Conservation (phyloP, 1,140 invertebrate genomes). For the Aphaenogaster floridana region DNA sequence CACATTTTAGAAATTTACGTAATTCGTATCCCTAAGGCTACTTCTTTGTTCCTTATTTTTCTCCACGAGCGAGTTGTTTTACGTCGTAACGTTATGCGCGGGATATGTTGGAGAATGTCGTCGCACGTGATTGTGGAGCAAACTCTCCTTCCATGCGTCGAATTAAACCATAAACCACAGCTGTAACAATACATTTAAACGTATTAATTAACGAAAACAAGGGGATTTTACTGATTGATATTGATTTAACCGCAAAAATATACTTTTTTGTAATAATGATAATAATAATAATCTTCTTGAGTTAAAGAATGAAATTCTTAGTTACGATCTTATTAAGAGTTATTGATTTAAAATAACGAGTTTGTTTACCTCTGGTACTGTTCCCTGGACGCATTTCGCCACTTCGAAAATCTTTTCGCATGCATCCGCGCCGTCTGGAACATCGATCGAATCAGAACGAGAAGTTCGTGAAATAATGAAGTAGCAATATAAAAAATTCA, state of each 20-base stretch:
- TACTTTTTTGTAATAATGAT: not conserved
- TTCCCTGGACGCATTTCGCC: conserved; percentile 74
- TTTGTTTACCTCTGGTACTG: conserved; percentile 78
- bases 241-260: not conserved
- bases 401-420: conserved; percentile 80
- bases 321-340: conserved; percentile 4
- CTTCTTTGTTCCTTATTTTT: not conserved
- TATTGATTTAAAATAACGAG: conserved; percentile 16
- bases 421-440: conserved; percentile 75
- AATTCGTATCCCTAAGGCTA: conserved; percentile 31
- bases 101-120: not conserved
- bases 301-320: not conserved
- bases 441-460: not conserved
- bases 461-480: not conserved
- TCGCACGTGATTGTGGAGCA: not conserved
- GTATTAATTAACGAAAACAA: conserved; percentile 8
- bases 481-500: not conserved
- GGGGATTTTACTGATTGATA: not conserved
- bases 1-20: conserved; percentile 7
- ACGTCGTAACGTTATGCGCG: not conserved
- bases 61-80: conserved; percentile 1
- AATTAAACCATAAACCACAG: conserved; percentile 81
- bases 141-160: not conserved
- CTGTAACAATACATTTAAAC: conserved; percentile 66
- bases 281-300: not conserved